Evolutionary conservation across 2,797 vertebrate genomes (phyloP).

Genomic region (Picus viridis): DNA sequence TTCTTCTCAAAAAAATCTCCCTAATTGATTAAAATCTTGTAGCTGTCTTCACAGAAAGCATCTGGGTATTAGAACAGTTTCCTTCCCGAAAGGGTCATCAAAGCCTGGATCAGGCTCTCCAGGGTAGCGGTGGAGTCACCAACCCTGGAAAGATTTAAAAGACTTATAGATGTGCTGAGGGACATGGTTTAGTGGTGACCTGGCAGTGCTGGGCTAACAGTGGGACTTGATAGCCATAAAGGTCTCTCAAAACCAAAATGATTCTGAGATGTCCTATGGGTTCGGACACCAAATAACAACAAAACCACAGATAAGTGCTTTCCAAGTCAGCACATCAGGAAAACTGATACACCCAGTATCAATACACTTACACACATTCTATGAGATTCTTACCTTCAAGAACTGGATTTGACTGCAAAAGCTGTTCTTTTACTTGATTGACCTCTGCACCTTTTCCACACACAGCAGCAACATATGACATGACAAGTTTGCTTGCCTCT

Average conservation of each 20-base stretch:
- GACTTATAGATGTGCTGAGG: too few species aligned
- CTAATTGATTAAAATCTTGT: background rate
- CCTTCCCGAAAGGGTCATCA: too few species aligned
- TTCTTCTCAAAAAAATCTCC: background rate
- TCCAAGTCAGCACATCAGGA: background rate
- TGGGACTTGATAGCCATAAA: too few species aligned
- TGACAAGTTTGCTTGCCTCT: slow-evolving; percentile 99
- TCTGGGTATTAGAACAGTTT: too few species aligned
- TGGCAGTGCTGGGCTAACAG: too few species aligned
- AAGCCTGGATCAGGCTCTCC: too few species aligned
- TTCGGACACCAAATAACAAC: background rate
- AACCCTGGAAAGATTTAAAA: too few species aligned
- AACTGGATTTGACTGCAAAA: slow-evolving; percentile 98
- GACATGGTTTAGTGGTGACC: too few species aligned
- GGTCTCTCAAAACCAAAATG: too few species aligned
- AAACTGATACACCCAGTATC: background rate
- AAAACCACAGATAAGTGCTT: background rate
- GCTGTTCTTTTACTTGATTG: slow-evolving; percentile 99
- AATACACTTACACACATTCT: fast-evolving
- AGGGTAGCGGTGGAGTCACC: too few species aligned
- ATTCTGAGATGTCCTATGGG: background rate
- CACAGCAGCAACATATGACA: slow-evolving; percentile 98
- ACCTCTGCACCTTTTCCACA: slow-evolving; percentile 99
- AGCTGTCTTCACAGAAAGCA: background rate
- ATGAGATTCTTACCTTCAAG: slow-evolving; percentile 90